Evolutionary conservation across 2,888 invertebrate species (phyloP).

Genomic region (Drosophila infuscata): DNA sequence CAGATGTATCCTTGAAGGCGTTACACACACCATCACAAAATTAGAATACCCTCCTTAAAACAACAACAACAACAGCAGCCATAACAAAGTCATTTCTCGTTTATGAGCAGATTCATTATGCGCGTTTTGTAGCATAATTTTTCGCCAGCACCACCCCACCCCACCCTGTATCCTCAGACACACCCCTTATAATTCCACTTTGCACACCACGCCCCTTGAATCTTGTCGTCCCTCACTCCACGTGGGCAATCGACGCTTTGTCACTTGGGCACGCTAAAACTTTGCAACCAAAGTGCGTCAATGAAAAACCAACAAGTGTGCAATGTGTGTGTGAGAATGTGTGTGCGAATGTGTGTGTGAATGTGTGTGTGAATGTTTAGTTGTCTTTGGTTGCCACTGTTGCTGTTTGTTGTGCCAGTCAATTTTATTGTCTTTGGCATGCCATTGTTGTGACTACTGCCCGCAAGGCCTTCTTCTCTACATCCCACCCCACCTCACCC

Average conservation of each 20-base stretch:
- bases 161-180: neutral
- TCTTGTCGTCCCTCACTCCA: neutral
- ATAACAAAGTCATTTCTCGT: conserved; percentile 52
- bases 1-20: neutral
- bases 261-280: conserved; percentile 62
- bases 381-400: conserved; percentile 45
- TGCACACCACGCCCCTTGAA: conserved; percentile 12
- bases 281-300: conserved; percentile 63
- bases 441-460: conserved; percentile 54
- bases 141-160: conserved; percentile 10
- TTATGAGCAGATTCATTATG: conserved; percentile 77
- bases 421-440: conserved; percentile 66
- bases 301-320: conserved; percentile 70
- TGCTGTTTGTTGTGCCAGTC: conserved; percentile 59
- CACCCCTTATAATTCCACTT: conserved; percentile 4
- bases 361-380: conserved; percentile 36
- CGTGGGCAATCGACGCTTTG: conserved; percentile 16
- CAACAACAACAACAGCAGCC: conserved; percentile 20
- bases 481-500: too few species aligned
- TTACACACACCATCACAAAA: neutral
- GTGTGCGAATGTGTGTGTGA: conserved; percentile 28
- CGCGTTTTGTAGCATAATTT: conserved; percentile 73
- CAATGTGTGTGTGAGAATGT: conserved; percentile 14
- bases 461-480: conserved; percentile 10
- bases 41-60: neutral